Evolutionary conservation across 2,113 vertebrate species (phyloP).

Genomic region (Phyllopteryx taeniolatus): DNA sequence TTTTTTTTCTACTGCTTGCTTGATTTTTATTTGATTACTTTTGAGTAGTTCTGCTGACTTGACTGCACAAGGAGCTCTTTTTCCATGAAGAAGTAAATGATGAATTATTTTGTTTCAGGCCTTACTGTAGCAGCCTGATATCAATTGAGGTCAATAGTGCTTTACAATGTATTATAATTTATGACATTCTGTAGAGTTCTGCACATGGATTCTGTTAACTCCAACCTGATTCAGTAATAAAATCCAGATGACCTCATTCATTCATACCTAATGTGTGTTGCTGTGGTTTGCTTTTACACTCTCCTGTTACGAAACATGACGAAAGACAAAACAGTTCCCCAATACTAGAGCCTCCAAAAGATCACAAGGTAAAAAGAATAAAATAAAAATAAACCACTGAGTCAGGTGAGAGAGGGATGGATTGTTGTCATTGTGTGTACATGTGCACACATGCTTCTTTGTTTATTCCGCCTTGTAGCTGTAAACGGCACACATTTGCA

Average conservation of each 20-base stretch:
- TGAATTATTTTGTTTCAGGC: slow-evolving; percentile 25
- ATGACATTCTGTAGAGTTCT: slow-evolving; percentile 48
- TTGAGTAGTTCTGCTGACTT: too few relatives aligned
- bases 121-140: slow-evolving; percentile 30
- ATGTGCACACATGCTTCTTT: slow-evolving; percentile 17
- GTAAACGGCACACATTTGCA: slow-evolving; percentile 15
- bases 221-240: slow-evolving; percentile 45
- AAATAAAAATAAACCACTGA: slow-evolving; percentile 43
- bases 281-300: not conserved
- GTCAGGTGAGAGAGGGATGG: slow-evolving; percentile 43
- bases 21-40: not conserved
- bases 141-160: not conserved
- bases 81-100: not conserved
- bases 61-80: not conserved
- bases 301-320: not conserved
- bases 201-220: slow-evolving; percentile 40
- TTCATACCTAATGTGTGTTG: slow-evolving; percentile 1
- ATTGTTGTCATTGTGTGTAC: slow-evolving; percentile 29
- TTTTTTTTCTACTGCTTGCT: not conserved
- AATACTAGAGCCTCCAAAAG: slow-evolving; percentile 13
- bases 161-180: slow-evolving; percentile 40
- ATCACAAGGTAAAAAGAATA: slow-evolving; percentile 21
- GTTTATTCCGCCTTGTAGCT: slow-evolving; percentile 24
- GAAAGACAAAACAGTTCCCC: not conserved
- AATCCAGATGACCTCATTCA: slow-evolving; percentile 29